phyloP scores from a whole-genome alignment of 2,797 vertebrate species.

The Pyrocephalus nanus region DNA sequence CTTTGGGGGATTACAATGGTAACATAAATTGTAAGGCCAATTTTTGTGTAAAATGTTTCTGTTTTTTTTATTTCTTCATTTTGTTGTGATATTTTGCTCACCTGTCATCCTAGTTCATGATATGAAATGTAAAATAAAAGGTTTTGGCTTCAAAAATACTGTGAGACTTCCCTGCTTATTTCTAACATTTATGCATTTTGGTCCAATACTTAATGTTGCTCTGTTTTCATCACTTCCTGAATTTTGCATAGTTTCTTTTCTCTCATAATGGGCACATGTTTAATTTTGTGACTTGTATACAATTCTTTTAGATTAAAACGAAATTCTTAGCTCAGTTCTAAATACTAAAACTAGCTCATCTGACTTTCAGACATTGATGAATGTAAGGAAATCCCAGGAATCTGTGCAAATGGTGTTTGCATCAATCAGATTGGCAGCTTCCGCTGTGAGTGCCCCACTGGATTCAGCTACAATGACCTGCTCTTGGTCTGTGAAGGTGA shows the following conservation, averaged over 20 bases:
- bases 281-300: neutral
- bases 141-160: neutral
- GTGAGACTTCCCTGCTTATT: neutral
- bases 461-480: conserved; percentile 84
- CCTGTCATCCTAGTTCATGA: neutral
- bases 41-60: neutral
- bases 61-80: neutral
- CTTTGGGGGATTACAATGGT: neutral
- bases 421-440: conserved; percentile 85
- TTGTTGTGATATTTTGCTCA: neutral
- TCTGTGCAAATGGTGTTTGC: conserved; percentile 83
- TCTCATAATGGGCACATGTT: neutral
- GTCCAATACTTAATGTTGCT: neutral
- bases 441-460: conserved; percentile 83
- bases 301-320: neutral
- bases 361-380: conserved; percentile 82
- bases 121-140: neutral
- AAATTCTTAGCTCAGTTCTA: neutral
- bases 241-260: neutral
- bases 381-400: conserved; percentile 83
- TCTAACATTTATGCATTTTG: neutral
- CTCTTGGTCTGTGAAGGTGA: conserved; percentile 84
- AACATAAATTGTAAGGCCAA: neutral
- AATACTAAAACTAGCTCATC: neutral
- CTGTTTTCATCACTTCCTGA: neutral